Evolutionary conservation across 2,797 vertebrate genomes (phyloP), one percentile per base, ranked within the genome.

Genomic region (Poeciliopsis presidionis): DNA sequence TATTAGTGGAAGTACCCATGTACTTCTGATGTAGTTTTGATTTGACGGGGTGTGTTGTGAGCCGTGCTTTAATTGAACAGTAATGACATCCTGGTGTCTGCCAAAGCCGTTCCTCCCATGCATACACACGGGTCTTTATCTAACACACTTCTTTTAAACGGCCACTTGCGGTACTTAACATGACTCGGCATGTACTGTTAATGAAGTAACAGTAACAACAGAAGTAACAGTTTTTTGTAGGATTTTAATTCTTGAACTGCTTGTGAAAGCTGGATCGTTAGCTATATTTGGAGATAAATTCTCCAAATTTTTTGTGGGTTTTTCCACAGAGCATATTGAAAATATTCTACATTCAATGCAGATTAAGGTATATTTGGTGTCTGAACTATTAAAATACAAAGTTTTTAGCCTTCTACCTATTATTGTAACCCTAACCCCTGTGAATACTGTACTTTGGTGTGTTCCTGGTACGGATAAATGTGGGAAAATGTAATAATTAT

Each of bases 31-130:
- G 25, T 67, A 8, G 25, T 53, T 53, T 53, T 53, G 51, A 71
- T 80, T 41, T 78, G 20, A 63, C 22, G 39, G 69, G 81, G 49
- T 43, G 36, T 80, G 59, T 43, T 13, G 72, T 81, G 45, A 72
- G 81, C 80, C 39, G 57, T 43, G 7, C 49, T 83, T 90, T 90
- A 88, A 90, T 87, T 90, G 73, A 71, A 77, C 51, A 51, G 80
- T 86, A 81, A 86, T 88, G 89, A 82, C 67, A 77, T 41, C 72
- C 72, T 36, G 80, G 81, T 80, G 73, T 77, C 72, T 75, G 45
- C 74, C 55, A 51, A 47, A 81, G 59, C 78, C 65, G 80, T 81
- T 74, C 80, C 73, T 82, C 89, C 80, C 81, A 76, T 81, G 77
- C 72, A 59, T 80, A 57, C 73, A 81, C 72, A 69, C 73, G 70